Base-by-base conservation (phyloP, 2,113 vertebrate species). In the Cololabis saira region DNA sequence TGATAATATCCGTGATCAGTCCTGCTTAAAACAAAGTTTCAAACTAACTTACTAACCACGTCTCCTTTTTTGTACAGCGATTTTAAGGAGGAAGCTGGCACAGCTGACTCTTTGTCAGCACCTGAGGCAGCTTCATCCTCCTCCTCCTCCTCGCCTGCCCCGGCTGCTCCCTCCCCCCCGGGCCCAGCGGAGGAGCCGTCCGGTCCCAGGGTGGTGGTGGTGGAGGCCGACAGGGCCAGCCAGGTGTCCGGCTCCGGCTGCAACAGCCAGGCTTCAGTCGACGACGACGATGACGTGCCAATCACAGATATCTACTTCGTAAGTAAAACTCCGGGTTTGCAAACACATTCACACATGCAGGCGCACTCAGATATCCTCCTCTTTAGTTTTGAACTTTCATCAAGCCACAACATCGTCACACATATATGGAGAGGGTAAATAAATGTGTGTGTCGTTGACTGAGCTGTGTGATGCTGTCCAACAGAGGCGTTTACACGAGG, bases 291-390 rank as follows among this genome's bases (percentile, higher is more conserved):
- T 0, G 93, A 94, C 3, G 91, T 95, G 59, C 96, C 96, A 55
- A 90, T 95, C 87, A 93, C 96, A 50, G 98, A 99, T 87, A 95
- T 99, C 76, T 98, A 97, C 90, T 97, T 98, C 89, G 98, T 99
- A 94, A 98, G 90, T 72, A 4, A 56, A 51, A 54, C 5, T 17
- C 21, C 18, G 2, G 12, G 58, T 53, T 12, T 7, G 22, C 21
- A 40, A 43, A 65, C 24, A 71, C 37, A 49, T 0, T 27, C 0
- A 12, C 48, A 13, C 24, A 2, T 27, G 24, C 24, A 27, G 24
- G 24, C 24, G 24, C 24, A 61, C 41, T 24, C 65, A 13, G 5
- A 17, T 47, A 47, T 37, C 43, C 12, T 37, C 43, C 12, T 71
- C 61, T 69, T 4, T 48, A 13, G 2, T 41, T 30, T 21, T 2